A percentile compares a stretch with the other conserved stretches of the same genome.
Conservation (phyloP, 2,113 vertebrate genomes). For the Albula glossodonta region DNA sequence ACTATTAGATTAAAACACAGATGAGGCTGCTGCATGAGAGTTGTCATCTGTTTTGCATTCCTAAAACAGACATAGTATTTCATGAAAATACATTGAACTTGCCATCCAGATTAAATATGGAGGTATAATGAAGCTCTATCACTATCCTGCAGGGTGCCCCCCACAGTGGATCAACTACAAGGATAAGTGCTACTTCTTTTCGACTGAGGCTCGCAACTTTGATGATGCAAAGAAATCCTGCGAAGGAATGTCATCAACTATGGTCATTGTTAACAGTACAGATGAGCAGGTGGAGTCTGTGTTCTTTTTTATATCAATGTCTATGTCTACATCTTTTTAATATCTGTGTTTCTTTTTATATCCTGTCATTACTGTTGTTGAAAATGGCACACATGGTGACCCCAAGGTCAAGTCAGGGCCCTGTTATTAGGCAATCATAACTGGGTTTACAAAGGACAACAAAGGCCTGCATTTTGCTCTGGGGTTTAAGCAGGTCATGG, state of each 20-base stretch:
- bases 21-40: neutral
- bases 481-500: neutral
- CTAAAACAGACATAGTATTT: neutral
- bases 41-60: neutral
- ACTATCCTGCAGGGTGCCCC: constrained; percentile 75
- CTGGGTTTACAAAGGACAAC: neutral
- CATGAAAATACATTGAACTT: neutral
- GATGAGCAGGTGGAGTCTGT: constrained; percentile 83
- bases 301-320: neutral
- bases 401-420: neutral
- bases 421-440: neutral
- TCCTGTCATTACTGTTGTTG: neutral
- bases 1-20: neutral
- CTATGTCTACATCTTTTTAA: neutral
- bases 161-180: constrained; percentile 80
- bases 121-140: neutral
- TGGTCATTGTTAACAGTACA: constrained; percentile 82
- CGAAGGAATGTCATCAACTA: constrained; percentile 68
- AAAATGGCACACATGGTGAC: neutral
- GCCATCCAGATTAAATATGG: neutral
- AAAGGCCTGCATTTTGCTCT: neutral
- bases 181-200: constrained; percentile 90
- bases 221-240: constrained; percentile 81
- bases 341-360: neutral
- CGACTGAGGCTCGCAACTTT: constrained; percentile 77